A percentile compares a stretch with the other conserved stretches of the same genome.
Conservation (phyloP, 2,888 invertebrate species). For the Muscina levida region DNA sequence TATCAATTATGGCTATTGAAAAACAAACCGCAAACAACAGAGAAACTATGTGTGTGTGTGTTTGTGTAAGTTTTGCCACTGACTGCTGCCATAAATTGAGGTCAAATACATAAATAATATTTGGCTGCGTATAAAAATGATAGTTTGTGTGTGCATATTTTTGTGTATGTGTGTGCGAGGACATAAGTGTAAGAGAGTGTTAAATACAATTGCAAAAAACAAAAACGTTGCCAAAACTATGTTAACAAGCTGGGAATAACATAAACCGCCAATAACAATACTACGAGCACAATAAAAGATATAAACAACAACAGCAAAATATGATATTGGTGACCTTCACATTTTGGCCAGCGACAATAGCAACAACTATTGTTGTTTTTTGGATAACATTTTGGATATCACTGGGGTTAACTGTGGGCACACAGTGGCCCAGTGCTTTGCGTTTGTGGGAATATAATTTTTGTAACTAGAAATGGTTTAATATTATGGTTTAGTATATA, state of each 20-base stretch:
- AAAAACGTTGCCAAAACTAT: conserved; percentile 19
- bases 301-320: conserved; percentile 9
- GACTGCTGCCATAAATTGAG: conserved; percentile 44
- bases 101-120: conserved; percentile 50
- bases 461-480: too few species aligned
- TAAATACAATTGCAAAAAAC: conserved; percentile 17
- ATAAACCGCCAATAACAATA: background rate
- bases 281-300: conserved; percentile 18
- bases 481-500: too few species aligned
- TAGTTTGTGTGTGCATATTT: background rate
- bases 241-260: background rate
- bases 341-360: background rate
- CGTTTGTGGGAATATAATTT: too few species aligned
- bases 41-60: background rate
- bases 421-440: too few species aligned
- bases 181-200: conserved; percentile 2
- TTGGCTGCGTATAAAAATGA: too few species aligned
- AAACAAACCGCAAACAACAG: too few species aligned
- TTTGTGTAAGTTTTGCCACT: conserved; percentile 30
- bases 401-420: too few species aligned
- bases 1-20: background rate
- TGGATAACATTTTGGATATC: background rate
- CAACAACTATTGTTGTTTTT: background rate
- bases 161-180: background rate
- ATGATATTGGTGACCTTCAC: conserved; percentile 35